phyloP scores from a whole-genome alignment of 2,797 vertebrate genomes.

The Chelon auratus region DNA sequence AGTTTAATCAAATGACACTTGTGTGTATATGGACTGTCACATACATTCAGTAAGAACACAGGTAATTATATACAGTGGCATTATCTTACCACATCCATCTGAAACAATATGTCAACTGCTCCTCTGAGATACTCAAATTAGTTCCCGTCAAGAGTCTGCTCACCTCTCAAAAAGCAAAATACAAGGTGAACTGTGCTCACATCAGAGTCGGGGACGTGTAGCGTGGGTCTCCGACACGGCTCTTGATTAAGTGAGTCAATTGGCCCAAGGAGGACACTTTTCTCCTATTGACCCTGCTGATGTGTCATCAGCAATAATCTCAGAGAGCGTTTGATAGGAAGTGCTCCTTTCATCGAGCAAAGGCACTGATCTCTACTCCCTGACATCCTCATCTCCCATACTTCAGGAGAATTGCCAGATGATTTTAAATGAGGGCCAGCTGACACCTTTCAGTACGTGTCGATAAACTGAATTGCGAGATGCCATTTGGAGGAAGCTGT shows the following conservation, averaged over 20 bases:
- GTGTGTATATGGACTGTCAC: neutral
- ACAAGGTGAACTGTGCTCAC: conserved; percentile 69
- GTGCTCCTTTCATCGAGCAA: conserved; percentile 72
- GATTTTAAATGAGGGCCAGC: conserved; percentile 75
- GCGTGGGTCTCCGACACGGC: conserved; percentile 43
- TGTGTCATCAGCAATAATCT: conserved; percentile 82
- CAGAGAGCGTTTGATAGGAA: conserved; percentile 74
- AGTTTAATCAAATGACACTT: too few species aligned
- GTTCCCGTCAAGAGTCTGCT: conserved; percentile 60
- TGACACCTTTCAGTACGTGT: conserved; percentile 59
- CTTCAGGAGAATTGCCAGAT: conserved; percentile 65
- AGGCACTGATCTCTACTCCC: conserved; percentile 64
- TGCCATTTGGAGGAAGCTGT: conserved; percentile 44
- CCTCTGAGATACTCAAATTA: conserved; percentile 64
- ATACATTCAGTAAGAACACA: neutral
- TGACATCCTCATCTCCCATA: conserved; percentile 61
- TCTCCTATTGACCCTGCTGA: conserved; percentile 78
- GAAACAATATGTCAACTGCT: conserved; percentile 34
- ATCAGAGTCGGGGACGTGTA: conserved; percentile 49
- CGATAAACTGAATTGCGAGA: conserved; percentile 39
- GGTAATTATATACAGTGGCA: conserved; percentile 28
- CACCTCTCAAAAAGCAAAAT: conserved; percentile 54
- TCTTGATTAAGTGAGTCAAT: conserved; percentile 79
- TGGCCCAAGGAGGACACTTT: conserved; percentile 76
- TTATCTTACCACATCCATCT: conserved; percentile 41